Percentiles rank a stretch among this genome's conserved stretches.
These are phyloP conservation scores for Rostratula benghalensis DNA, from an alignment of 2,113 vertebrate genomes.

Conservation along the genomic window DNA sequence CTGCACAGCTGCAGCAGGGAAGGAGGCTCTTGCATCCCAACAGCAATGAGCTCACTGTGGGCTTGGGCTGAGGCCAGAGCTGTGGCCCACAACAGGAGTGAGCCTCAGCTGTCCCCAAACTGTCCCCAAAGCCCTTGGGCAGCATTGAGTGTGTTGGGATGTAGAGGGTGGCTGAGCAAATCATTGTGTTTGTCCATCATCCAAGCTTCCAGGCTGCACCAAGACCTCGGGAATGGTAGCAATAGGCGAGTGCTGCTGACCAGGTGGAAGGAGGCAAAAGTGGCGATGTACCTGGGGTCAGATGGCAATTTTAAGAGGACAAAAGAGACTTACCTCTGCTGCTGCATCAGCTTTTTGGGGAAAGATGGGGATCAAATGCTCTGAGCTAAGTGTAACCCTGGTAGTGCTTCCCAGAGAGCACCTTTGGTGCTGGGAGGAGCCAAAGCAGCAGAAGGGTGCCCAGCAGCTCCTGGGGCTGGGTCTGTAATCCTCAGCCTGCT, in stretches of 20 bases:
- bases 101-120: too few relatives aligned
- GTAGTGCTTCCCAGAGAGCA: neutral
- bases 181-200: neutral
- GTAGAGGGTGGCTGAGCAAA: neutral
- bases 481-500: neutral
- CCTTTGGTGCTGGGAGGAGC: neutral
- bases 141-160: accelerated
- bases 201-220: neutral
- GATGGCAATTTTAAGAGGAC: neutral
- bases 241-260: neutral
- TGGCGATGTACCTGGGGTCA: neutral
- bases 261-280: neutral
- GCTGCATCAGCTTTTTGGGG: neutral
- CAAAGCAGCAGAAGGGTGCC: neutral
- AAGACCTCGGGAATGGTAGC: neutral
- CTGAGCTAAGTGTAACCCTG: neutral
- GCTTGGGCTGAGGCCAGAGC: neutral
- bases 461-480: neutral
- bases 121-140: neutral
- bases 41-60: neutral
- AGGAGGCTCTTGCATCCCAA: neutral
- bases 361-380: neutral
- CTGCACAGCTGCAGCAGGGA: neutral
- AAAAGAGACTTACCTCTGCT: neutral
- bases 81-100: accelerated